Evolutionary conservation across 2,797 vertebrate species (phyloP).

Genomic region (Echiichthys vipera): DNA sequence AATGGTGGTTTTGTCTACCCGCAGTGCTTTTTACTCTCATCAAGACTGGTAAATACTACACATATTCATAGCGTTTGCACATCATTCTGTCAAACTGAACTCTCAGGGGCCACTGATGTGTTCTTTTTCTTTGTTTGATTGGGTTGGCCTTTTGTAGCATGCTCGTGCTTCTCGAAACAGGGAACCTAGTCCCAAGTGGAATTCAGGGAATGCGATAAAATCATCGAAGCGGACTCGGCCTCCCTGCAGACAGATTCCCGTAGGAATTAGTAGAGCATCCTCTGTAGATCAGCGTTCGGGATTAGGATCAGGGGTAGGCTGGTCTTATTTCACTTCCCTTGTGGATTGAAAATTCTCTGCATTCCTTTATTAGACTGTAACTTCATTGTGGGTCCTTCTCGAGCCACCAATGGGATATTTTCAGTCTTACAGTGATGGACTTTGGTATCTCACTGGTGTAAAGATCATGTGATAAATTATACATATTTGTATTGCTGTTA

Average conservation of each 20-base stretch:
- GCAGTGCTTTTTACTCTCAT: constrained; percentile 80
- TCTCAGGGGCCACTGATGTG: neutral
- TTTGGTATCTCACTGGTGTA: constrained; percentile 28
- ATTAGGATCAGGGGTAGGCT: constrained; percentile 76
- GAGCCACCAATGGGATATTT: neutral
- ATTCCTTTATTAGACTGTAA: constrained; percentile 31
- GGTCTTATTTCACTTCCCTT: constrained; percentile 32
- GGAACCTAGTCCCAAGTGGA: constrained; percentile 52
- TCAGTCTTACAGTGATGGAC: neutral
- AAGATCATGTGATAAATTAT: neutral
- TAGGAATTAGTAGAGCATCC: constrained; percentile 60
- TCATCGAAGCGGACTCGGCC: constrained; percentile 45
- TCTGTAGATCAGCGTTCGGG: constrained; percentile 61
- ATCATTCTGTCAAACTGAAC: constrained; percentile 5
- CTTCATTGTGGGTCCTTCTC: neutral
- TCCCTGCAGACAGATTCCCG: constrained; percentile 40
- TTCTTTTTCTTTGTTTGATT: neutral
- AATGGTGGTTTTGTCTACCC: constrained; percentile 66
- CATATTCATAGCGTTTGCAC: constrained; percentile 3
- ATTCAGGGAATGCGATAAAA: constrained; percentile 65
- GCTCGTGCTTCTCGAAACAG: constrained; percentile 23
- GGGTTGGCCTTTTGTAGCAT: constrained; percentile 51
- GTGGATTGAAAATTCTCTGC: constrained; percentile 57
- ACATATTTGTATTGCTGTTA: neutral
- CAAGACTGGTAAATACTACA: constrained; percentile 76